Evolutionary conservation across 2,113 vertebrate species (phyloP).

Genomic region (Amia ocellicauda): DNA sequence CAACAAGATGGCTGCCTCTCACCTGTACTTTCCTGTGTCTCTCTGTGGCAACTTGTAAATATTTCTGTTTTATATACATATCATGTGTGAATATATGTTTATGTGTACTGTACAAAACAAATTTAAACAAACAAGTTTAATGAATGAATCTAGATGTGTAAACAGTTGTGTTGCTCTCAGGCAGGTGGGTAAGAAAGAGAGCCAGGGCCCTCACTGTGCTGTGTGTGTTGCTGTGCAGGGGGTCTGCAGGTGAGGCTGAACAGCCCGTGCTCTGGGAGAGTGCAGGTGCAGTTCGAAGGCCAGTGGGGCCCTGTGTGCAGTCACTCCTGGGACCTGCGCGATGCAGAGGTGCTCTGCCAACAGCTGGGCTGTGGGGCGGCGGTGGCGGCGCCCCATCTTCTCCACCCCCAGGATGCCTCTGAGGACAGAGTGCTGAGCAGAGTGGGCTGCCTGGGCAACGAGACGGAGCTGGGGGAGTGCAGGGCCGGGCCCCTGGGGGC

Average conservation of each 20-base stretch:
- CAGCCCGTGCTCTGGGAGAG: neutral
- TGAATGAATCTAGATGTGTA: too few species aligned
- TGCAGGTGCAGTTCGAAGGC: neutral
- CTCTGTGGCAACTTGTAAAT: too few species aligned
- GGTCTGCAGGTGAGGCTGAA: neutral
- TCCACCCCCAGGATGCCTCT: neutral
- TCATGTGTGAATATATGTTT: too few species aligned
- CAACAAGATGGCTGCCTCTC: too few species aligned
- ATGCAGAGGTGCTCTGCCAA: constrained; percentile 14
- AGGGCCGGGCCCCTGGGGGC: neutral
- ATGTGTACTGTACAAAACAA: too few species aligned
- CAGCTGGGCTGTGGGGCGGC: constrained; percentile 13
- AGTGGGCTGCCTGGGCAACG: neutral
- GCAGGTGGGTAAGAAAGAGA: too few species aligned
- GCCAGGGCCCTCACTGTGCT: too few species aligned
- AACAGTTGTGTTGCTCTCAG: too few species aligned
- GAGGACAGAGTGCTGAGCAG: neutral
- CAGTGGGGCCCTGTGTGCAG: constrained; percentile 10
- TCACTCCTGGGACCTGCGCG: constrained; percentile 9
- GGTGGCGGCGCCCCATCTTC: neutral
- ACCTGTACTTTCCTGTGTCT: too few species aligned
- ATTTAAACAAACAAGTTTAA: too few species aligned
- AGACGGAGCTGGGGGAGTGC: neutral
- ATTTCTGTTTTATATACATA: too few species aligned
- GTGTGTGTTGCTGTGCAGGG: neutral